A percentile compares a stretch with the other conserved stretches of the same genome.
These are phyloP conservation scores for Platygyra sinensis DNA, from an alignment of 64 coral and sea anemone species.

Conservation along the genomic window DNA sequence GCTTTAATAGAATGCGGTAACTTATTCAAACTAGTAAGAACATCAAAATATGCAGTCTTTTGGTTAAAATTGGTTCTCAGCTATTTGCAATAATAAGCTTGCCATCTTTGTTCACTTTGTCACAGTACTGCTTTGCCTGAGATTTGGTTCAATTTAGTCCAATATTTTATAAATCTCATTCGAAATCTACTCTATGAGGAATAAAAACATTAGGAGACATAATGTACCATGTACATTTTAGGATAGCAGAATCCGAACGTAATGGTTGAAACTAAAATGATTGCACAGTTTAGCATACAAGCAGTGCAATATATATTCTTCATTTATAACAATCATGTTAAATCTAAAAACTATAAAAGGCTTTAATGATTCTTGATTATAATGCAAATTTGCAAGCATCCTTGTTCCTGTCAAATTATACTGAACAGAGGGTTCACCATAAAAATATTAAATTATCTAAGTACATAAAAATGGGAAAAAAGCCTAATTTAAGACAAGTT, in stretches of 20 bases:
- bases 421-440: neutral
- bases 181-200: neutral
- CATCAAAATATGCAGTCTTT: too few relatives aligned
- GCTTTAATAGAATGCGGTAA: too few relatives aligned
- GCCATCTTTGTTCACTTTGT: too few relatives aligned
- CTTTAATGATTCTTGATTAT: neutral
- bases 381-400: conserved; percentile 13
- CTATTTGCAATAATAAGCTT: too few relatives aligned
- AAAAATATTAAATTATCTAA: neutral
- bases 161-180: too few relatives aligned
- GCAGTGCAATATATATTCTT: neutral
- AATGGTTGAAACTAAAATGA: conserved; percentile 29
- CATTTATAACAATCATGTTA: conserved; percentile 21
- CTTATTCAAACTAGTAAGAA: too few relatives aligned
- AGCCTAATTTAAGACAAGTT: too few relatives aligned
- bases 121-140: too few relatives aligned
- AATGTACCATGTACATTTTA: too few relatives aligned
- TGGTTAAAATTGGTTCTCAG: too few relatives aligned
- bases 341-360: conserved; percentile 43
- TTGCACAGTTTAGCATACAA: conserved; percentile 2
- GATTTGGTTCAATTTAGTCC: too few relatives aligned
- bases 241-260: neutral
- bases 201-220: neutral
- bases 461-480: too few relatives aligned
- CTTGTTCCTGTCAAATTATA: conserved; percentile 19